Evolutionary conservation across 1,140 invertebrate genomes (phyloP).

Genomic region (Zaprionus gabonicus): DNA sequence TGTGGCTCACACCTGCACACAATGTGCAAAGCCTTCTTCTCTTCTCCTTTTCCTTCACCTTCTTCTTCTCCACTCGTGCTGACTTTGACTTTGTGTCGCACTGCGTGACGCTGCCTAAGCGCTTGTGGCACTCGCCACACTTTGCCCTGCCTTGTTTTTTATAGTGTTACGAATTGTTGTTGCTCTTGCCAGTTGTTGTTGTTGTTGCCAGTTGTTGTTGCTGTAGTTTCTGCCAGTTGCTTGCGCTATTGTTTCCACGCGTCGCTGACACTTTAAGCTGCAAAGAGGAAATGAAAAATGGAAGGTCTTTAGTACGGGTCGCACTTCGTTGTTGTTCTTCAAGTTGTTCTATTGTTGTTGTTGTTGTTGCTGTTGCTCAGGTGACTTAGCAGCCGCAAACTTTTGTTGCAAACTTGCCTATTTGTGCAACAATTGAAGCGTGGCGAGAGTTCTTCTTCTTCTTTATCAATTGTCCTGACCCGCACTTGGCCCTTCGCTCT

Average conservation of each 20-base stretch:
- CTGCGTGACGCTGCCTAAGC: not conserved
- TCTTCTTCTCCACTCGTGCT: not conserved
- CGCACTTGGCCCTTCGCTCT: not conserved
- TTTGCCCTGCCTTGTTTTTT: not conserved
- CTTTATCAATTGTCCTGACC: slow-evolving; percentile 23
- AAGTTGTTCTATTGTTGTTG: not conserved
- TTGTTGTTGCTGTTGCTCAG: slow-evolving; percentile 21
- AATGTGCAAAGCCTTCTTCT: not conserved
- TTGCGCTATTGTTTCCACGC: slow-evolving; percentile 22
- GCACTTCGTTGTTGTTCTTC: not conserved
- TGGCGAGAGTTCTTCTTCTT: slow-evolving; percentile 16
- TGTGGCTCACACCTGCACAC: slow-evolving; percentile 31
- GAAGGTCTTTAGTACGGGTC: slow-evolving; percentile 60
- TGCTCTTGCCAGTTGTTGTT: slow-evolving; percentile 9
- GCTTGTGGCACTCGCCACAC: slow-evolving; percentile 3
- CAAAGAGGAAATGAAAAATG: slow-evolving; percentile 78
- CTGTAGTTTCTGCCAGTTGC: slow-evolving; percentile 1
- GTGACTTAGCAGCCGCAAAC: slow-evolving; percentile 9
- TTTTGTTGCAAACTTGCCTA: slow-evolving; percentile 40
- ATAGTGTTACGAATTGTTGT: not conserved
- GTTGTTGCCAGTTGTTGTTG: slow-evolving; percentile 34
- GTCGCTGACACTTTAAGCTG: slow-evolving; percentile 73
- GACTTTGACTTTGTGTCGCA: slow-evolving; percentile 10
- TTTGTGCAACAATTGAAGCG: slow-evolving; percentile 39
- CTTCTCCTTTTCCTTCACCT: not conserved